Base-by-base conservation (phyloP, 2,113 vertebrate genomes). In the Alethe diademata region DNA sequence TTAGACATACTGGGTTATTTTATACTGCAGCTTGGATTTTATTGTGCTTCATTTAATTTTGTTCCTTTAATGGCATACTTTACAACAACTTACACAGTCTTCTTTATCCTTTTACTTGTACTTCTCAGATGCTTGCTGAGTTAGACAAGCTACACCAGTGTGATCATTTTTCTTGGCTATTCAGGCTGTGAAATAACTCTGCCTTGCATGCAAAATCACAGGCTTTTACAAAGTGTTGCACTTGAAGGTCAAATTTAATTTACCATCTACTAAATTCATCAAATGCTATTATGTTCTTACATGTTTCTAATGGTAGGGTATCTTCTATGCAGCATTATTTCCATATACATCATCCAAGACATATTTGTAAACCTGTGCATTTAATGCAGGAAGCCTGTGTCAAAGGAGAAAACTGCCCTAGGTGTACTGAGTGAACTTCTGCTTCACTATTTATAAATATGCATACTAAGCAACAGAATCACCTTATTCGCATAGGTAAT, bases 231-330 rank as follows among this genome's bases (percentile, higher is more conserved):
- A 0, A 0, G 0, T 53, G 45, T 36, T 88, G 33, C 18, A 45
- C 50, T 78, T 70, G 20, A 90, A 90, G n/a, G 25, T 72, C 45
- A 85, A 71, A 85, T 56, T 22, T 81, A 75, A 90, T 75, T 78
- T 87, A 17, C 48, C 18, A 7, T 66, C 38, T 74, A 51, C 6
- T 5, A 79, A 81, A 88, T 57, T 86, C 3, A 79, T 69, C 22
- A 65, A 61, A 48, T 48, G 13, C 14, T 81, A 19, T 26, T 53
- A 50, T 19, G 16, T 54, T 69, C 58, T 61, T 70, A n/a, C 25
- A 51, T 29, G 9, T 65, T 81, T 90, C 54, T 79, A 48, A 53
- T 43, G 8, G 11, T 29, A 57, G 25, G 42, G 12, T 11, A 12
- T 81, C 18, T 54, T 74, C 29, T 43, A 12, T 23, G 16, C 11